Evolutionary conservation across 2,797 vertebrate species (phyloP).

Genomic region (Cossypha heuglini): DNA sequence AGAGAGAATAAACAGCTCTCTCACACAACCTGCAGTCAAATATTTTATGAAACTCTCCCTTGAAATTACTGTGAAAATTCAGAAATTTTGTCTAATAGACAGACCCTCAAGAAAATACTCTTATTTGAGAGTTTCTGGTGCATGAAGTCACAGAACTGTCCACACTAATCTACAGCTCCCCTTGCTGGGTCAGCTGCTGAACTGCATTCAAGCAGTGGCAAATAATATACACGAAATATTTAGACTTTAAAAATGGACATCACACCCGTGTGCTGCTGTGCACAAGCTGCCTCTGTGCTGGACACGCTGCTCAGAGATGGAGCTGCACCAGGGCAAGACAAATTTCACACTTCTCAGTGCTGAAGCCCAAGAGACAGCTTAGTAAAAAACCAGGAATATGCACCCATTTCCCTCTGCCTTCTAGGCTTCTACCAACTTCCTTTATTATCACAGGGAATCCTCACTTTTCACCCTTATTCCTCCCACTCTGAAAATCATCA

Average conservation of each 20-base stretch:
- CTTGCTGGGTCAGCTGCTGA: constrained; percentile 68
- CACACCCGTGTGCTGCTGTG: background rate
- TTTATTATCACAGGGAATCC: background rate
- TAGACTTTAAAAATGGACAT: background rate
- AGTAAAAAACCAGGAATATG: background rate
- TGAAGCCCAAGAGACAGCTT: background rate
- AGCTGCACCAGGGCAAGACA: background rate
- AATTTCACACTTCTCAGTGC: background rate
- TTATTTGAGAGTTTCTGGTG: constrained; percentile 1
- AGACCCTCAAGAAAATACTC: background rate
- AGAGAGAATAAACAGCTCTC: background rate
- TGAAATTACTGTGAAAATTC: constrained; percentile 8
- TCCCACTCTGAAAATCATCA: background rate
- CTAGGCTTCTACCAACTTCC: background rate
- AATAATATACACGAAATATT: background rate
- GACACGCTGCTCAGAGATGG: rapidly evolving
- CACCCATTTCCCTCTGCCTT: background rate
- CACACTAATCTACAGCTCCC: constrained; percentile 69
- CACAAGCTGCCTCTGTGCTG: background rate
- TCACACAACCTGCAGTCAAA: background rate
- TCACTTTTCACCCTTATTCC: background rate
- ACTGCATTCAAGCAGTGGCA: constrained; percentile 34
- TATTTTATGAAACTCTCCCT: background rate
- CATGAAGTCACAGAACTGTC: constrained; percentile 33
- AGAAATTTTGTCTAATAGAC: background rate